Evolutionary conservation across 1,140 invertebrate genomes (phyloP).

Genomic region (Orius insidiosus): DNA sequence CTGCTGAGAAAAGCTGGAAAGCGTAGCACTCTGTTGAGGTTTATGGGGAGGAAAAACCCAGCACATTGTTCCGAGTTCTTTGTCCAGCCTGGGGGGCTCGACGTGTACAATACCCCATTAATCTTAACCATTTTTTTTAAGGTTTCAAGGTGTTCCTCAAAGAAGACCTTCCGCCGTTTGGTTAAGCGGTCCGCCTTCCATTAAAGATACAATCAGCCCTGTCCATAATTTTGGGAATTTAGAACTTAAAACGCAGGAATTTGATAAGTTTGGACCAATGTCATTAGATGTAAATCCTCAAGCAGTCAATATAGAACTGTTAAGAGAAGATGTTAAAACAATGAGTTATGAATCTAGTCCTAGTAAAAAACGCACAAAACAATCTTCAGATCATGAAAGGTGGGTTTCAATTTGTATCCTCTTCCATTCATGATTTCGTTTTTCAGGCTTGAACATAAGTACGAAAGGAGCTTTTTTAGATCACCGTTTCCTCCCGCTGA

Average conservation of each 20-base stretch:
- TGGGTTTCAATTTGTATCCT: background rate
- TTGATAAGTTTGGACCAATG: conserved; percentile 1
- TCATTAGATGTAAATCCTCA: background rate
- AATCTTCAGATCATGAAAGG: conserved; percentile 1
- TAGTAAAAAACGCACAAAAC: conserved; percentile 5
- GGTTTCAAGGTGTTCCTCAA: conserved; percentile 12
- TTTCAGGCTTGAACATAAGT: background rate
- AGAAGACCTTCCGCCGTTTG: conserved; percentile 10
- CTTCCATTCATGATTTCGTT: too few species aligned
- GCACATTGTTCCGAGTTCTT: too few species aligned
- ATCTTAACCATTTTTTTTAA: too few species aligned
- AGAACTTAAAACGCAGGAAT: conserved; percentile 17
- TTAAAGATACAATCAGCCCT: conserved; percentile 17
- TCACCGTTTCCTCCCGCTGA: conserved; percentile 3
- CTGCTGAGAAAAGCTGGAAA: too few species aligned
- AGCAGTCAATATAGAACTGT: conserved; percentile 5
- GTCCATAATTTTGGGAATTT: conserved; percentile 17
- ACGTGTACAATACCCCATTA: too few species aligned
- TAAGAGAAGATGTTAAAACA: background rate
- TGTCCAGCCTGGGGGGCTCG: too few species aligned
- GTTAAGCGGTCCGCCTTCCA: conserved; percentile 14
- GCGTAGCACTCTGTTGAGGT: too few species aligned
- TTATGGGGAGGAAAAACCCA: too few species aligned
- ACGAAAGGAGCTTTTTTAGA: background rate
- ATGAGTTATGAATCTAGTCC: conserved; percentile 7